Evolutionary conservation across 1,140 invertebrate species (phyloP).

Genomic region (Helicoverpa zea): DNA sequence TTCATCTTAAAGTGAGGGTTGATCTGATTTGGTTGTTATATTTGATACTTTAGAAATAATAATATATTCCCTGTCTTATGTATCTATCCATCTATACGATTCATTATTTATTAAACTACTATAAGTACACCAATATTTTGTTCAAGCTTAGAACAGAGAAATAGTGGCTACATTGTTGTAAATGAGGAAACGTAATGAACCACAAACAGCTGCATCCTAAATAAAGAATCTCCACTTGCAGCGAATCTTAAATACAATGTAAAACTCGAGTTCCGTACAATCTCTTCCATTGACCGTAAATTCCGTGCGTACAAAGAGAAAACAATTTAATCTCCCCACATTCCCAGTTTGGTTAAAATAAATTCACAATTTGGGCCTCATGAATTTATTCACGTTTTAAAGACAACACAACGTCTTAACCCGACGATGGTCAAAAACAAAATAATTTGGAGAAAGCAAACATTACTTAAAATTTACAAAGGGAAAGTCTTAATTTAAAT

Average conservation of each 20-base stretch:
- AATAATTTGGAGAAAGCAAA: constrained; percentile 35
- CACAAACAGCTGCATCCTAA: neutral
- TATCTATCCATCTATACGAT: too few species aligned
- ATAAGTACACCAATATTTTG: too few species aligned
- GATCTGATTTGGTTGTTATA: neutral
- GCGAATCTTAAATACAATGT: neutral
- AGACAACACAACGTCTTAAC: constrained; percentile 26
- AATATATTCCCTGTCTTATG: too few species aligned
- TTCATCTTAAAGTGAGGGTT: neutral
- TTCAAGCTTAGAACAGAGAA: too few species aligned
- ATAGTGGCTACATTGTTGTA: too few species aligned
- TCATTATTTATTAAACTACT: too few species aligned
- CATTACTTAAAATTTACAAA: constrained; percentile 38
- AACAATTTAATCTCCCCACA: constrained; percentile 33
- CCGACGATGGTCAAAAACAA: constrained; percentile 38
- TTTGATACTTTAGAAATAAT: too few species aligned
- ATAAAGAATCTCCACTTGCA: neutral
- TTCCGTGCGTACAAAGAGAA: constrained; percentile 14
- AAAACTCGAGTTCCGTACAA: neutral
- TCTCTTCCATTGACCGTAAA: constrained; percentile 5
- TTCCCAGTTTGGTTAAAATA: constrained; percentile 21
- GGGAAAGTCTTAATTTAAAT: constrained; percentile 48
- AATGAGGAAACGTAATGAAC: neutral
- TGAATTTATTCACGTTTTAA: constrained; percentile 38
- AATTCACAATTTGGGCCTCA: constrained; percentile 25